Evolutionary conservation across 2,888 invertebrate species (phyloP).

Genomic region (Agrotis exclamationis): DNA sequence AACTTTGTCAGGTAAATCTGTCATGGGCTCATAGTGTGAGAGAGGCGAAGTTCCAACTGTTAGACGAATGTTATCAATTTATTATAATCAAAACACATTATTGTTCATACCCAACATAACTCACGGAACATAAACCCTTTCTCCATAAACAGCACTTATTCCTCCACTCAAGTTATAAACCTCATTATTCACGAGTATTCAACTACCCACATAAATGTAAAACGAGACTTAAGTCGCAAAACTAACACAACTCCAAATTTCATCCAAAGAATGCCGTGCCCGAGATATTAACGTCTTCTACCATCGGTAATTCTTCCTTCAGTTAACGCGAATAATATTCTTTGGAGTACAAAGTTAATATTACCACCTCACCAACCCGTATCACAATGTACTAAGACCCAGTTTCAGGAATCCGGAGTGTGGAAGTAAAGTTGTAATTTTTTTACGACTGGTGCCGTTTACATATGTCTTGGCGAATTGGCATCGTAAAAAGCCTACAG

Average conservation of each 20-base stretch:
- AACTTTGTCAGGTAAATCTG: no score
- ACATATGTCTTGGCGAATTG: conserved; percentile 70
- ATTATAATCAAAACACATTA: conserved; percentile 1
- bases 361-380: conserved; percentile 7
- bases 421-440: conserved; percentile 15
- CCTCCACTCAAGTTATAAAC: conserved; percentile 23
- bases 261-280: conserved; percentile 63
- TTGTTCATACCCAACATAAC: conserved; percentile 11
- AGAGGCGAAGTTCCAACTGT: no score
- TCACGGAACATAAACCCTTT: conserved; percentile 29
- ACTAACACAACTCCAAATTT: conserved; percentile 58
- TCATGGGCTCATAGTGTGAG: no score
- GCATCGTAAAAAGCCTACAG: conserved; percentile 67
- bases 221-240: conserved; percentile 33
- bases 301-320: conserved; percentile 66
- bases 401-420: background rate
- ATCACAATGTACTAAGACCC: conserved; percentile 20
- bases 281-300: conserved; percentile 61
- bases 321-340: conserved; percentile 64
- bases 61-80: conserved; percentile 2
- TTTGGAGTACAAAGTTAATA: conserved; percentile 30
- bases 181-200: conserved; percentile 36
- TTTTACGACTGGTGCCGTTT: conserved; percentile 66
- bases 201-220: conserved; percentile 38
- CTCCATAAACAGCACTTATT: conserved; percentile 30